phyloP scores from a whole-genome alignment of 2,797 vertebrate species.

The Gobionotothen gibberifrons region DNA sequence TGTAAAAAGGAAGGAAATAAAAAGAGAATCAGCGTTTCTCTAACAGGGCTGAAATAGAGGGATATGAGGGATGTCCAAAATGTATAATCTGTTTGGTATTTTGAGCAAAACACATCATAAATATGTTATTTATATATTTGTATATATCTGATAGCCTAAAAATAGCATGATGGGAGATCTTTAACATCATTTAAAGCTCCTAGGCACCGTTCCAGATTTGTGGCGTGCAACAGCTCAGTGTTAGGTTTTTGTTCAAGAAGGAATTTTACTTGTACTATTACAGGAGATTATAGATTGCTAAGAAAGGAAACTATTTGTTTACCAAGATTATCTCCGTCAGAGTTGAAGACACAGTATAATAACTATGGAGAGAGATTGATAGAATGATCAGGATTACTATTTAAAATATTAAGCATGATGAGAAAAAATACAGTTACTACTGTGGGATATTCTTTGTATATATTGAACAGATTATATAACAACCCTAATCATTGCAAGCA shows the following conservation, averaged over 20 bases:
- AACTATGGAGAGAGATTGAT: background rate
- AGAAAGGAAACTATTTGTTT: background rate
- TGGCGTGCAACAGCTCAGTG: background rate
- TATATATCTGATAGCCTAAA: no score
- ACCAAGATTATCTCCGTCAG: background rate
- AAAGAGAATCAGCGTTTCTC: no score
- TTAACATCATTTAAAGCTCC: background rate
- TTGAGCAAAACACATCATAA: no score
- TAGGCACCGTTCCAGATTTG: background rate
- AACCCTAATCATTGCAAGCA: no score
- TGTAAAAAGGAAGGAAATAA: no score
- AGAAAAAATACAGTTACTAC: background rate
- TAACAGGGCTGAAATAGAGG: no score
- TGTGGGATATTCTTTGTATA: no score
- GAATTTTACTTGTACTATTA: conserved; percentile 2
- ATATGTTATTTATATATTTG: no score
- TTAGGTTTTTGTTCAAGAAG: background rate
- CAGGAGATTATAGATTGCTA: background rate
- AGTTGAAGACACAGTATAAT: background rate
- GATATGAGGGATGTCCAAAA: no score
- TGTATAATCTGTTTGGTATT: no score
- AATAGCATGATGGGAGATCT: no score
- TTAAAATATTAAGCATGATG: background rate
- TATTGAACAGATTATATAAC: no score
- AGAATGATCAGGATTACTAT: background rate